These are phyloP conservation scores for Sebastes ruberrimus DNA, from an alignment of 2,797 vertebrate species.

Conservation along the genomic window DNA sequence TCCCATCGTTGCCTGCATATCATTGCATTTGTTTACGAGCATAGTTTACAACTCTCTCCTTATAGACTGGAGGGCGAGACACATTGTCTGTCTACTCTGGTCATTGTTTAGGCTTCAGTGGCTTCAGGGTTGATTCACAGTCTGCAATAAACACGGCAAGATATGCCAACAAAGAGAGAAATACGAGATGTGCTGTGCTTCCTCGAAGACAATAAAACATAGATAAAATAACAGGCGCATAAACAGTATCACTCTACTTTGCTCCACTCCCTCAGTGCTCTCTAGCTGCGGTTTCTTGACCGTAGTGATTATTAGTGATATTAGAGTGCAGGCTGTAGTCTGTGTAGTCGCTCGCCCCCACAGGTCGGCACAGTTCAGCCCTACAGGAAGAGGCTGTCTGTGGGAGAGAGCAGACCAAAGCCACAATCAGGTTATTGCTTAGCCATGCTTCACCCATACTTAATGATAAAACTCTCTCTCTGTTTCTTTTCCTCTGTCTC, in stretches of 20 bases:
- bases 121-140: slow-evolving; percentile 26
- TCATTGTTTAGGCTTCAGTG: slow-evolving; percentile 29
- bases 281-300: slow-evolving; percentile 38
- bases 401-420: slow-evolving; percentile 42
- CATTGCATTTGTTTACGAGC: slow-evolving; percentile 13
- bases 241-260: slow-evolving; percentile 4
- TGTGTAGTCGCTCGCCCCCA: slow-evolving; percentile 50
- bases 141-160: slow-evolving; percentile 6
- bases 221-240: slow-evolving; percentile 16
- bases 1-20: slow-evolving; percentile 9
- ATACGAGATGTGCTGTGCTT: not conserved
- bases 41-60: not conserved
- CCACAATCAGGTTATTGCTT: slow-evolving; percentile 46
- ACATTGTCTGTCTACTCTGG: not conserved
- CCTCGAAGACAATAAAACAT: not conserved
- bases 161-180: slow-evolving; percentile 4
- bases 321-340: slow-evolving; percentile 41
- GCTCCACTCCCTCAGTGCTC: not conserved
- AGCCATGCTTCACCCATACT: slow-evolving; percentile 21
- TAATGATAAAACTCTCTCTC: slow-evolving; percentile 33
- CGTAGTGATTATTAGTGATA: slow-evolving; percentile 63
- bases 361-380: slow-evolving; percentile 53
- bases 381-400: slow-evolving; percentile 53
- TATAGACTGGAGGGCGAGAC: not conserved
- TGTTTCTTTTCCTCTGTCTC: slow-evolving; percentile 7